These are phyloP conservation scores for Ailuropoda melanoleuca DNA, from an alignment of 2,113 vertebrate genomes.

Conservation along the genomic window DNA sequence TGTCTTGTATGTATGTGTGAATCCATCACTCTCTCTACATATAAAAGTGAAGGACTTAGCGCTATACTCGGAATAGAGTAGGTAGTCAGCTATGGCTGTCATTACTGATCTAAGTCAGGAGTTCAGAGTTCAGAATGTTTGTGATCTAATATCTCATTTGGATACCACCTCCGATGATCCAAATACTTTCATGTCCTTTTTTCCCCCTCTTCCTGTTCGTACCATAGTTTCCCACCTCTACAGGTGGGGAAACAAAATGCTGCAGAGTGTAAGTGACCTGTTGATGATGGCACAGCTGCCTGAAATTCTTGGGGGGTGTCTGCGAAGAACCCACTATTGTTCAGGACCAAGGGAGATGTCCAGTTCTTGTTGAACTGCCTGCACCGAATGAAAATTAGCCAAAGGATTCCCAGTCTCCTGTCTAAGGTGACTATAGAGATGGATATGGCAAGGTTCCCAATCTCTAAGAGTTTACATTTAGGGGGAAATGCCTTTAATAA, in stretches of 20 bases:
- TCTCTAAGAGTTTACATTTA: background rate
- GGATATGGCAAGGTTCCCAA: background rate
- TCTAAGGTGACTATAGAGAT: background rate
- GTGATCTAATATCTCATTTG: background rate
- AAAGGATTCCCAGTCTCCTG: background rate
- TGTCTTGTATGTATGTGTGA: background rate
- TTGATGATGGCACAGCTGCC: rapidly evolving
- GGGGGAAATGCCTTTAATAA: background rate
- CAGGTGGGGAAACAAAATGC: background rate
- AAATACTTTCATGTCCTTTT: background rate
- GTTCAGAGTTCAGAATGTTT: background rate
- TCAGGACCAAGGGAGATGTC: background rate
- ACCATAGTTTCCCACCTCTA: background rate
- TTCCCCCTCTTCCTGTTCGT: background rate
- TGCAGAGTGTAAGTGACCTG: background rate
- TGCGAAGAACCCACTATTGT: background rate
- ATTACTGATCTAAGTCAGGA: background rate
- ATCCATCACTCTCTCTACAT: background rate
- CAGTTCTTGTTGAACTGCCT: background rate
- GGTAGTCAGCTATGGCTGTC: background rate
- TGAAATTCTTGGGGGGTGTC: background rate
- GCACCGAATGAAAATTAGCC: background rate
- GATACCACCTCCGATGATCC: background rate
- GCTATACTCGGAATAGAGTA: background rate
- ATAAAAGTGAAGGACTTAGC: background rate